Percentiles rank a stretch among this genome's conserved stretches.
phyloP scores from a whole-genome alignment of 2,888 invertebrate genomes.

The Rhaphigaster nebulosa region DNA sequence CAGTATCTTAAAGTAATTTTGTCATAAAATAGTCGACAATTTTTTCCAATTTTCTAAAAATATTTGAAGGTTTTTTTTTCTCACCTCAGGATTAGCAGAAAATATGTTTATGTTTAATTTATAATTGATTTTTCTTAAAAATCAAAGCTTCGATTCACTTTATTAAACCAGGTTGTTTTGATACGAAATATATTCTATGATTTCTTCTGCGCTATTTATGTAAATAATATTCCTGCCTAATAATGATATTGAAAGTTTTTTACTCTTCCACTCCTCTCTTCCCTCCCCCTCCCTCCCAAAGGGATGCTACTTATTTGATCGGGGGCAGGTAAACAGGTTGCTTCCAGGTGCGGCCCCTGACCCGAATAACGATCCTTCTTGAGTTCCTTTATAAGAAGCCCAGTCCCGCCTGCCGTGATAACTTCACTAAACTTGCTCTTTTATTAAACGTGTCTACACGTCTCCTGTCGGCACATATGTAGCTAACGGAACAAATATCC shows the following conservation, averaged over 20 bases:
- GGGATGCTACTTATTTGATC: background rate
- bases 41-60: too few relatives aligned
- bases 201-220: background rate
- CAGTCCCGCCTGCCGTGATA: background rate
- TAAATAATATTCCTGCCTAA: background rate
- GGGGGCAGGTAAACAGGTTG: slow-evolving; percentile 6
- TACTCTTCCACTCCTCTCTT: too few relatives aligned
- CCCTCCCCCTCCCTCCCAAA: background rate
- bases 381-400: background rate
- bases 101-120: too few relatives aligned
- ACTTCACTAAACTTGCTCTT: background rate
- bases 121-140: too few relatives aligned
- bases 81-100: too few relatives aligned
- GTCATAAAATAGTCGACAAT: too few relatives aligned
- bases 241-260: slow-evolving; percentile 17
- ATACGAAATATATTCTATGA: too few relatives aligned
- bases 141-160: too few relatives aligned
- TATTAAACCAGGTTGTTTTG: too few relatives aligned
- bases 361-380: slow-evolving; percentile 4
- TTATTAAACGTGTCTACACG: slow-evolving; percentile 9
- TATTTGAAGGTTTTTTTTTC: too few relatives aligned
- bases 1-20: too few relatives aligned
- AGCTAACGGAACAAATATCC: background rate
- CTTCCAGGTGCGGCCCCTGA: background rate
- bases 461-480: background rate